Conservation (phyloP, 37 sponge, comb jelly and placozoan genomes). For the Hormiphora californensis region DNA sequence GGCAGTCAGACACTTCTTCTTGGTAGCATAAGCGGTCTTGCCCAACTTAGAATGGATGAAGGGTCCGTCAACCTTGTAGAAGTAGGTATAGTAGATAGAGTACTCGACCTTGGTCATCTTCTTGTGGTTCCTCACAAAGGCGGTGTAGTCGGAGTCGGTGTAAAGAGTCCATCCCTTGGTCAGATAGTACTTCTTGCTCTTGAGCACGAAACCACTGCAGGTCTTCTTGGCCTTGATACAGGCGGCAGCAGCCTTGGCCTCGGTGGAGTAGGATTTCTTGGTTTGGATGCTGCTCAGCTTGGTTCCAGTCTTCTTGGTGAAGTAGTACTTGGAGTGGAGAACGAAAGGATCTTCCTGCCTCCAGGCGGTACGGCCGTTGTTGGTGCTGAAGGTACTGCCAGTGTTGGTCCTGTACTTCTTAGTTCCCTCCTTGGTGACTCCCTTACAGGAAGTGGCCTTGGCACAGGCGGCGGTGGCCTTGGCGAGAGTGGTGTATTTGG, state of each 20-base stretch:
- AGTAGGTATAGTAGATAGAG: background rate
- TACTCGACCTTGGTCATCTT: background rate
- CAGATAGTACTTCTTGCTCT: background rate
- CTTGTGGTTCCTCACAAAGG: constrained; percentile 5
- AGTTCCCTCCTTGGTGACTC: background rate
- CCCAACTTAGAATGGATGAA: background rate
- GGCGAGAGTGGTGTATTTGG: background rate
- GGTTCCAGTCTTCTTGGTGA: background rate
- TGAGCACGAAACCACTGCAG: background rate
- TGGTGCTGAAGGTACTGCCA: background rate
- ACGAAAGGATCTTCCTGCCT: background rate
- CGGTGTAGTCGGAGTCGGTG: background rate
- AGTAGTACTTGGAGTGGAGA: background rate
- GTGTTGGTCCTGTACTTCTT: background rate
- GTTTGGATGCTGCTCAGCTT: background rate
- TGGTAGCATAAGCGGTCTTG: background rate
- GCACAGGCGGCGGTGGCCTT: background rate
- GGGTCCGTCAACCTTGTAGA: background rate
- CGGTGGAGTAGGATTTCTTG: background rate
- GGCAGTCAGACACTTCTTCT: background rate
- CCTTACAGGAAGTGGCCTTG: background rate
- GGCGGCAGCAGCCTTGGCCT: background rate
- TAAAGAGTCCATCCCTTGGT: background rate
- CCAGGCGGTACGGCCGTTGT: background rate
- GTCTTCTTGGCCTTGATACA: background rate